A percentile compares a stretch with the other conserved stretches of the same genome.
Conservation (phyloP, 2,888 invertebrate genomes). For the Andrena hattorfiana region DNA sequence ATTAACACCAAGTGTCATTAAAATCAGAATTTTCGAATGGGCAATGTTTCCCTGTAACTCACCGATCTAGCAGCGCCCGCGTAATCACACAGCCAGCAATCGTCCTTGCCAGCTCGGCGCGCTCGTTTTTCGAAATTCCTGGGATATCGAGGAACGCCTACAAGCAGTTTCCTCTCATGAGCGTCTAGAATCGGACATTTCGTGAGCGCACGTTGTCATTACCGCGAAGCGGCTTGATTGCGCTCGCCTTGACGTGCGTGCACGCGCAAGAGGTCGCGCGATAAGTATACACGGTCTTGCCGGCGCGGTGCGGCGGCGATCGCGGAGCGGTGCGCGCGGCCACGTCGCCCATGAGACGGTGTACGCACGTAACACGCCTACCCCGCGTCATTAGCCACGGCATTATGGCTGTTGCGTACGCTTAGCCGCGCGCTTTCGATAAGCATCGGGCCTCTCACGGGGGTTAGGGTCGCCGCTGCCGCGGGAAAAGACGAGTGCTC, state of each 20-base stretch:
- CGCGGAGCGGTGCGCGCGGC: constrained; percentile 2
- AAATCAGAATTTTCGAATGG: no score
- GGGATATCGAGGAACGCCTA: constrained; percentile 10
- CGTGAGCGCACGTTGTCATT: constrained; percentile 44
- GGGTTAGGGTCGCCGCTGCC: constrained; percentile 43
- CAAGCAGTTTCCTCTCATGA: constrained; percentile 2
- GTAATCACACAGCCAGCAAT: constrained; percentile 17
- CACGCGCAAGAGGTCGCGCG: constrained; percentile 27
- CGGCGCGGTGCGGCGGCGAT: neutral
- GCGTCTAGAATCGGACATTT: constrained; percentile 24
- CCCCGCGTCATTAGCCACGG: constrained; percentile 46
- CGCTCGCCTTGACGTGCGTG: constrained; percentile 31
- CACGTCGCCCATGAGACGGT: neutral
- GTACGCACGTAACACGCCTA: constrained; percentile 14
- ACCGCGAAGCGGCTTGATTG: constrained; percentile 30
- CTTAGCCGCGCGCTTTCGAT: constrained; percentile 64
- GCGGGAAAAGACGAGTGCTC: constrained; percentile 50
- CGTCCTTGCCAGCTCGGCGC: constrained; percentile 10
- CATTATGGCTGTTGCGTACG: constrained; percentile 54
- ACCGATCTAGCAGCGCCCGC: neutral
- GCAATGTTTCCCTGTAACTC: neutral
- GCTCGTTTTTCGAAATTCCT: constrained; percentile 29
- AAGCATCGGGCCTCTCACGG: constrained; percentile 68
- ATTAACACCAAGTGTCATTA: no score
- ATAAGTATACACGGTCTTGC: neutral